phyloP scores from a whole-genome alignment of 1,140 invertebrate species.

The Drosophila athabasca region DNA sequence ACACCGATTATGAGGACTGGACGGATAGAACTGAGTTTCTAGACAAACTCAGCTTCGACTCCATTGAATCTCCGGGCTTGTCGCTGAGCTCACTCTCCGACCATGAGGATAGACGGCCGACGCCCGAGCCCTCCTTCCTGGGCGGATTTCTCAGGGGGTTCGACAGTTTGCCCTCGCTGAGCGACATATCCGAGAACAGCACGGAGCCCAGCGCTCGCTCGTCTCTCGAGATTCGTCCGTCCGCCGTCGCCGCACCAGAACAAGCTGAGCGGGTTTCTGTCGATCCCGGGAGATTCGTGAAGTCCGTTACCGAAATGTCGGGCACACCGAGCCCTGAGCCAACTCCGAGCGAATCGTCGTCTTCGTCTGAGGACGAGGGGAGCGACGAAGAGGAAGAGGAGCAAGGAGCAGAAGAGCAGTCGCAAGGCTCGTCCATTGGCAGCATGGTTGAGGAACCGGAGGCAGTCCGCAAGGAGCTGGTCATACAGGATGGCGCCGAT shows the following conservation, averaged over 20 bases:
- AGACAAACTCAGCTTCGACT: too few species aligned
- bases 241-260: background rate
- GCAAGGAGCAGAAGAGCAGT: background rate
- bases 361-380: background rate
- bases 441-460: conserved; percentile 10
- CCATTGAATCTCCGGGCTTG: too few species aligned
- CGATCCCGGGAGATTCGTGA: background rate
- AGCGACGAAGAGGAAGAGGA: conserved; percentile 13
- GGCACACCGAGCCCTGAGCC: too few species aligned
- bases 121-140: conserved; percentile 5
- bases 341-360: background rate
- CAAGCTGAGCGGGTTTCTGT: background rate
- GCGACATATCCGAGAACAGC: conserved; percentile 25
- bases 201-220: background rate
- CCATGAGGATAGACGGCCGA: too few species aligned
- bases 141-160: conserved; percentile 19
- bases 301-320: too few species aligned
- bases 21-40: too few species aligned
- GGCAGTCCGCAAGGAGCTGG: background rate
- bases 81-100: too few species aligned
- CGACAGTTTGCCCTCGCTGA: conserved; percentile 30
- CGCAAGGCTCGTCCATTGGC: background rate
- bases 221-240: too few species aligned
- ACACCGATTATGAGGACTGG: too few species aligned
- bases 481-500: conserved; percentile 15